These are phyloP conservation scores for Byasa hedistus DNA, from an alignment of 2,888 invertebrate genomes.

Conservation along the genomic window DNA sequence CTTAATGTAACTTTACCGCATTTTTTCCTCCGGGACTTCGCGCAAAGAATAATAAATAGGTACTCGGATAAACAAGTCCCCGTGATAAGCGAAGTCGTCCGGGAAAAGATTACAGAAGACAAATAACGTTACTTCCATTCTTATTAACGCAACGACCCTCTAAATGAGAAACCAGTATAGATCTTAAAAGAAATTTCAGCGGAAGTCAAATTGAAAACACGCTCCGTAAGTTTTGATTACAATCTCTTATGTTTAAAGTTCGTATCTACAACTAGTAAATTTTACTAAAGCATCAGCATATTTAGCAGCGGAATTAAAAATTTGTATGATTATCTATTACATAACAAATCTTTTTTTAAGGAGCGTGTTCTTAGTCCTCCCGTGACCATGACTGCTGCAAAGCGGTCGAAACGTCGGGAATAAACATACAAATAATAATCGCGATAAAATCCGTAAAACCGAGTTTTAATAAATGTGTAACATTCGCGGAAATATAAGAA, in stretches of 20 bases:
- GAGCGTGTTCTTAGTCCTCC: too few species aligned
- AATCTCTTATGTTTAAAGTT: background rate
- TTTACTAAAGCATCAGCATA: too few species aligned
- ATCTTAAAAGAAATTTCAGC: background rate
- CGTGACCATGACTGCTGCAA: too few species aligned
- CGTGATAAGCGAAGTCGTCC: constrained; percentile 27
- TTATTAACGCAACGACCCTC: constrained; percentile 27
- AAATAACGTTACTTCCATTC: constrained; percentile 31
- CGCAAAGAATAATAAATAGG: constrained; percentile 37
- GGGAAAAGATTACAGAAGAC: constrained; percentile 35
- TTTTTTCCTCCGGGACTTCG: constrained; percentile 33
- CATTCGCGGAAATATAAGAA: too few species aligned
- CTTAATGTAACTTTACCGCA: constrained; percentile 27
- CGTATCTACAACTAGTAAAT: too few species aligned
- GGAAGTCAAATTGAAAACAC: background rate
- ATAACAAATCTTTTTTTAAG: too few species aligned
- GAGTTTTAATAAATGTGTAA: too few species aligned
- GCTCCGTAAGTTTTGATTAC: background rate
- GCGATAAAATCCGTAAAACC: too few species aligned
- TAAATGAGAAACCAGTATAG: constrained; percentile 21
- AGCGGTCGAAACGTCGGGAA: too few species aligned
- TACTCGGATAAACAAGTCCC: constrained; percentile 28
- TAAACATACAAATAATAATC: too few species aligned
- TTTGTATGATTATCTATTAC: too few species aligned
- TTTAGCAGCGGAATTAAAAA: too few species aligned